Base-by-base conservation (phyloP, 2,113 vertebrate genomes). In the Phalacrocorax carbo region DNA sequence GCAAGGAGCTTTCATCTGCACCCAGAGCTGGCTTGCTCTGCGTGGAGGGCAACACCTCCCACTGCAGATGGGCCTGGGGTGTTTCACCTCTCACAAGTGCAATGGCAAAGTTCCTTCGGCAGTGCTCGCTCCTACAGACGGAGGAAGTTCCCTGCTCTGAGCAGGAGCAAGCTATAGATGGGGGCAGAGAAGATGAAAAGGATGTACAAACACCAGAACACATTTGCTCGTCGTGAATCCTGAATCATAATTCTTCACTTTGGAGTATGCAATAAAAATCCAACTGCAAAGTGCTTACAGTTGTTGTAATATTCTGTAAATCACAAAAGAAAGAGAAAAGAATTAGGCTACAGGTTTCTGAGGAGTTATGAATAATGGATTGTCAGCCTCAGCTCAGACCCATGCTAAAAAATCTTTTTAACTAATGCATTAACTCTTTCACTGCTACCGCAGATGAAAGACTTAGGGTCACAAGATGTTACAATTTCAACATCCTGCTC, bases 391-490 rank as follows among this genome's bases (percentile, higher is more conserved):
- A 66, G 92, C 65, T 94, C 95, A 96, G 71, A 65, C 51, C 48
- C 34, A 34, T 14, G 60, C 54, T 90, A 94, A 97, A 94, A 93
- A 93, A 77, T 94, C 76, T 90, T 75, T 83, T 80, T 78, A 93
- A 92, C 92, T 96, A 97, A 90, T 95, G 94, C 90, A 83, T 97
- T 96, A 95, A 94, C 92, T 93, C 90, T 90, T 96, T 94, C 88
- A 38, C 38, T 92, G 75, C 76, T 76, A 49, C 79, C 55, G 55
- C 55, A 97, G 96, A 95, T 94, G 86, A 97, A 97, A 96, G 96
- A 71, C 0, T 13, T 29, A 26, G n/a, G 96, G 92, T 95, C 93
- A 97, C 42, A 38, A 61, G 64, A 90, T 92, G 85, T 92, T 88
- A 86, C 46, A 58, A 13, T 62, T 82, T 58, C 89, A 82, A 91